Evolutionary conservation across 2,797 vertebrate genomes (phyloP), one percentile per base, ranked within the genome.

Genomic region (Arctocebus calabarensis): DNA sequence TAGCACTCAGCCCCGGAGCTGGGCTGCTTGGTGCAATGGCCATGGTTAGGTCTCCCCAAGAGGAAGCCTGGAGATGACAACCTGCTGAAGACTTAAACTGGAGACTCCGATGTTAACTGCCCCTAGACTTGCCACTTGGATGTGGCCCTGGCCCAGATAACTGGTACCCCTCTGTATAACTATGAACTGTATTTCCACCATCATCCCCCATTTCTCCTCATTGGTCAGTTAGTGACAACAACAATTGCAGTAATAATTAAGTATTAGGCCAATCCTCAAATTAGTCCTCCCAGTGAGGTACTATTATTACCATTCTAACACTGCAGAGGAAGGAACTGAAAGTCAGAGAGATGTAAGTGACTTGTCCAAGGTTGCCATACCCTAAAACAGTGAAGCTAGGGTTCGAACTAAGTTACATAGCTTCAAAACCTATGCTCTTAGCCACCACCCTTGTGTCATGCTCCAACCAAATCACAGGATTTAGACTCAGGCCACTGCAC

Each of bases 1-100:
- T 5, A 19, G 32, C 7, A 61, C 29, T 48, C 45, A 92, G 52
- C 64, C 27, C 57, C 4, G 29, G 71, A 82, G 25, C 77, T 57
- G 0, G 29, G 77, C 62, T 74, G 75, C 85, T 88, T 19, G 34
- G 20, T 22, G 59, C 57, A 27, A 9, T 43, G 77, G 62, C 71
- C 55, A 84, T 64, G 88, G 29, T 82, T 70, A 73, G 94, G 57
- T 84, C 92, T 73, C 90, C 55, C 27, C 48, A n/a, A 16, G 81
- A 74, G 75, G 62, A 94, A 59, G 68, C 88, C 70, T 52, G 64
- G 45, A 59, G 17, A 9, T 16, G 57, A 61, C 17, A 32, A 81
- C 37, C 43, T 7, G 13, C 68, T 14, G 59, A 78, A 73, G 34
- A 75, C 55, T 29, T 17, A n/a, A 93, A 91, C 40, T 10, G 55